A percentile compares a stretch with the other conserved stretches of the same genome.
These are phyloP conservation scores for Calliphora vicina DNA, from an alignment of 1,140 invertebrate species.

Conservation along the genomic window DNA sequence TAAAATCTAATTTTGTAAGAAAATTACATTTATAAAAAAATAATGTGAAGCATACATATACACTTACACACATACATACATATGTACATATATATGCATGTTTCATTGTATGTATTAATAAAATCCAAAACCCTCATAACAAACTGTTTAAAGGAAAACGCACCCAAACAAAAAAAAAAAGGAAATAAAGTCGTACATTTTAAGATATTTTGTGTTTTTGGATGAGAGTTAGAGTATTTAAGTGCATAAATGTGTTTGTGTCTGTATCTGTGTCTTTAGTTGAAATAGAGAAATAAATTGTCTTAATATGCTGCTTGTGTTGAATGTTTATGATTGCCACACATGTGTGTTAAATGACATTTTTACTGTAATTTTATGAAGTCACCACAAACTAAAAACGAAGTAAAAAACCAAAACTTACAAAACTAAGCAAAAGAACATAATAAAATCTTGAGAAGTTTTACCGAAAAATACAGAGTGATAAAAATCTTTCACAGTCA, in stretches of 20 bases:
- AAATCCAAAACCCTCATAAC: neutral
- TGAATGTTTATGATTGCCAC: conserved; percentile 33
- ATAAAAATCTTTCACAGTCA: neutral
- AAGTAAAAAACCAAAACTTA: too few species aligned
- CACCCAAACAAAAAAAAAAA: neutral
- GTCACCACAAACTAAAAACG: conserved; percentile 3
- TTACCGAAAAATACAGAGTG: neutral
- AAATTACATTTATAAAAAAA: conserved; percentile 23
- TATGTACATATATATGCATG: too few species aligned
- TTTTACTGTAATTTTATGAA: conserved; percentile 35
- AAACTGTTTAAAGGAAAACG: neutral
- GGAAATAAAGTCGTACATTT: neutral
- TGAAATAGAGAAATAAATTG: conserved; percentile 21
- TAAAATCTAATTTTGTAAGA: conserved; percentile 34
- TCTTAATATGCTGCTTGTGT: conserved; percentile 18
- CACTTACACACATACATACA: too few species aligned
- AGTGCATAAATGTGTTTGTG: neutral
- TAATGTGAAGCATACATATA: neutral
- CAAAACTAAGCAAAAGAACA: neutral
- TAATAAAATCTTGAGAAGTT: conserved; percentile 2
- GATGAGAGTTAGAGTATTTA: too few species aligned
- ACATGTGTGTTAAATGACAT: conserved; percentile 31
- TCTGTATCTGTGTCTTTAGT: neutral
- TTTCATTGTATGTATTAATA: too few species aligned
- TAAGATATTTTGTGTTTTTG: neutral